These are phyloP conservation scores for Craterocephalus amniculus DNA, from an alignment of 2,797 vertebrate species.

Conservation along the genomic window DNA sequence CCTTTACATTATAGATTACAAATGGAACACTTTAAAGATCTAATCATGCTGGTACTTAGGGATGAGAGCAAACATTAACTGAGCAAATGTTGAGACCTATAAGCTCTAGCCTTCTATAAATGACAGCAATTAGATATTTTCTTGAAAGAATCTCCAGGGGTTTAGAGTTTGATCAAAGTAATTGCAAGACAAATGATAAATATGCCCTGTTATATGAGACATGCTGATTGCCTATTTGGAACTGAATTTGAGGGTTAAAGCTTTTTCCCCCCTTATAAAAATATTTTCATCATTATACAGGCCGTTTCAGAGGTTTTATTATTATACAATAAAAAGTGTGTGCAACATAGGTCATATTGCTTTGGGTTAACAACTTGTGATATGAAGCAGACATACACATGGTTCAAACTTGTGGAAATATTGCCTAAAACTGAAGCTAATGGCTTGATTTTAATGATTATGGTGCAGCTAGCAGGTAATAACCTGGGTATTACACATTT, in stretches of 20 bases:
- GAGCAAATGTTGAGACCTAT: conserved; percentile 27
- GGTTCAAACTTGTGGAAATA: not conserved
- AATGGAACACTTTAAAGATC: conserved; percentile 35
- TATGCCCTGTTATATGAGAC: conserved; percentile 29
- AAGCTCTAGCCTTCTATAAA: conserved; percentile 32
- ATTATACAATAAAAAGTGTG: conserved; percentile 20
- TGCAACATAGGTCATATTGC: not conserved
- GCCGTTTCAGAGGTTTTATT: conserved; percentile 28
- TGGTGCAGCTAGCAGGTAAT: not conserved
- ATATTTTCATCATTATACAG: conserved; percentile 22
- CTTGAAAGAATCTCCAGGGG: conserved; percentile 40
- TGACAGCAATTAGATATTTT: conserved; percentile 44
- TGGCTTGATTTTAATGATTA: not conserved
- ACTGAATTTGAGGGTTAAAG: not conserved
- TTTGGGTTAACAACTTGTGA: conserved; percentile 1
- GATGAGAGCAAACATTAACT: conserved; percentile 43
- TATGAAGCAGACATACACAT: not conserved
- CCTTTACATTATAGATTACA: conserved; percentile 47
- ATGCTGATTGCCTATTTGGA: conserved; percentile 30
- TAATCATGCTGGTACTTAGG: conserved; percentile 40
- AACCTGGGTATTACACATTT: not conserved
- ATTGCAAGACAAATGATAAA: conserved; percentile 38
- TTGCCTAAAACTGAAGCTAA: not conserved
- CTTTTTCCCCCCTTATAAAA: conserved; percentile 3
- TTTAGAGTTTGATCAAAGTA: conserved; percentile 12